Percentiles rank a stretch among this genome's conserved stretches.
Conservation (phyloP, 2,888 invertebrate species). For the Seira musarum region DNA sequence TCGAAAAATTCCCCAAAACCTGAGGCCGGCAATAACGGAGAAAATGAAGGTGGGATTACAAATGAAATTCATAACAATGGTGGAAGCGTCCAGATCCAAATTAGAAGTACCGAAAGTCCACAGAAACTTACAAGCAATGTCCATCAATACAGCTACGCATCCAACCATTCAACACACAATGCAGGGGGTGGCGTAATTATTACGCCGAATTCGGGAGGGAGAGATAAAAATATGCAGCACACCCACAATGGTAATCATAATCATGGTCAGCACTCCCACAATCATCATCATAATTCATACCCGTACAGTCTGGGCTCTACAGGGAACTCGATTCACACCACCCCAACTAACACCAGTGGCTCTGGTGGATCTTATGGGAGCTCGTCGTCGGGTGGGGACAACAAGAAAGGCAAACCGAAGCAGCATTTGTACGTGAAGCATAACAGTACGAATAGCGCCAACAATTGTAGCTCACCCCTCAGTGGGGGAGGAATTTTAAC, state of each 20-base stretch:
- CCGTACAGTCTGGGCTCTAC: conserved; percentile 52
- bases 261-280: conserved; percentile 30
- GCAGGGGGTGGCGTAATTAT: conserved; percentile 33
- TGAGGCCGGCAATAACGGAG: background rate
- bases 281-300: conserved; percentile 31
- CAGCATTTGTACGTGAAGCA: conserved; percentile 64
- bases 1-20: conserved; percentile 44
- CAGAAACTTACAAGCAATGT: conserved; percentile 34
- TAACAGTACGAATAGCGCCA: conserved; percentile 45
- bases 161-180: conserved; percentile 24
- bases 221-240: conserved; percentile 33
- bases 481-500: conserved; percentile 29
- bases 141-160: conserved; percentile 33
- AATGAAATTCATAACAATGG: conserved; percentile 57
- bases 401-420: conserved; percentile 56
- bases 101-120: conserved; percentile 37
- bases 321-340: conserved; percentile 56
- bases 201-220: conserved; percentile 29
- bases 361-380: conserved; percentile 53
- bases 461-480: conserved; percentile 28
- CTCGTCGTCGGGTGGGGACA: conserved; percentile 40
- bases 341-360: conserved; percentile 63
- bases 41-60: conserved; percentile 35
- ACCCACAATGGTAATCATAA: conserved; percentile 31
- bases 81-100: conserved; percentile 57